phyloP scores from a whole-genome alignment of 2,113 vertebrate species.

The Bufo bufo region DNA sequence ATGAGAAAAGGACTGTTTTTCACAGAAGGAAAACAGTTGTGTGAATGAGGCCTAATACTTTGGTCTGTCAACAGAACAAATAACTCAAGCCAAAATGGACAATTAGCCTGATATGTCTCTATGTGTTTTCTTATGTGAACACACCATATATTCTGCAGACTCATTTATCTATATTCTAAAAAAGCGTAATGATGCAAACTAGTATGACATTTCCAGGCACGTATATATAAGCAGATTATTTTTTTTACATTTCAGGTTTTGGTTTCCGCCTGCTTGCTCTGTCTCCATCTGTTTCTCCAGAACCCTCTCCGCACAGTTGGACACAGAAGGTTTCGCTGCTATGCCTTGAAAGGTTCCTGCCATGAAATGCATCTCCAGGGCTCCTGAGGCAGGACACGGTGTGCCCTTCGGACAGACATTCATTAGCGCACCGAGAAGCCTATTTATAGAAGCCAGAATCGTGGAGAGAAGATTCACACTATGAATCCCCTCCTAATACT shows the following conservation, averaged over 20 bases:
- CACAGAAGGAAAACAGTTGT: too few relatives aligned
- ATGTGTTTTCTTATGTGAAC: too few relatives aligned
- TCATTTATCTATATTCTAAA: neutral
- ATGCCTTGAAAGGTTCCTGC: conserved; percentile 39
- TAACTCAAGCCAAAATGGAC: too few relatives aligned
- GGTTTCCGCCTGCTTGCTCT: neutral
- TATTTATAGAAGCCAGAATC: conserved; percentile 42
- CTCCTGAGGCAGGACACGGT: conserved; percentile 30
- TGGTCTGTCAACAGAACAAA: too few relatives aligned
- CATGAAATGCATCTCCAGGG: conserved; percentile 46
- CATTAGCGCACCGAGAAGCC: conserved; percentile 11
- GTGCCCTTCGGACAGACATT: conserved; percentile 52
- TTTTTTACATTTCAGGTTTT: conserved; percentile 28
- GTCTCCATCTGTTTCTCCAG: conserved; percentile 39
- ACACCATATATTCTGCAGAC: too few relatives aligned
- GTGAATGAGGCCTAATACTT: too few relatives aligned
- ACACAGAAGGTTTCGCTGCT: conserved; percentile 35
- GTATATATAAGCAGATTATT: neutral
- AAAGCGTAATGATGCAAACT: neutral
- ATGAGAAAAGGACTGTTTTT: too few relatives aligned
- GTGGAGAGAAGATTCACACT: conserved; percentile 40
- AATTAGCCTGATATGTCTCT: too few relatives aligned
- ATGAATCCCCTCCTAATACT: conserved; percentile 3
- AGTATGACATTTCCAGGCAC: neutral
- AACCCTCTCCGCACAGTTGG: conserved; percentile 30